Evolutionary conservation across 1,140 invertebrate species (phyloP), one percentile per base, ranked within the genome.

Genomic region (Trichogramma pretiosum): DNA sequence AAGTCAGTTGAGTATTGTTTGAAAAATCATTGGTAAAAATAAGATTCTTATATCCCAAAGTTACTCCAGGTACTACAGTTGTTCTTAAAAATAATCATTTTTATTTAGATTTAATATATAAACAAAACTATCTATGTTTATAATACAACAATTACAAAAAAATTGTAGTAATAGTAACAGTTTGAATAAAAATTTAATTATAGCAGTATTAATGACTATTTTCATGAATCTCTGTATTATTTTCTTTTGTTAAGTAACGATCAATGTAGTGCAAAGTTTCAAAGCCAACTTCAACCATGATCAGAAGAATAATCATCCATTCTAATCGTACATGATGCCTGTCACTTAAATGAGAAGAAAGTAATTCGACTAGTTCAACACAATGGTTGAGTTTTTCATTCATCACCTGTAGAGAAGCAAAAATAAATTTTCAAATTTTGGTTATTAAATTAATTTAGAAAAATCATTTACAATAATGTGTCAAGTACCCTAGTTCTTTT

Each of bases 281-380:
- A 68, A 95, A 93, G 32, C 72, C 80, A 26, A 96, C 92, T 75
- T 98, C 94, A 0, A 94, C 84, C 79, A 93, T 83, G 67, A 98
- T 98, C 16, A 98, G 78, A 36, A 86, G 74, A 46, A 98, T 98
- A 43, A 98, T 94, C 87, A 97, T 95, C 88, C 88, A 90, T 70
- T 98, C 94, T 1, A 98, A 75, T 4, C 89, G 74, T 2, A 88
- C 80, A 65, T 94, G 90, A 72, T 96, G 92, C 10, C 83, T 78
- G 68, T 97, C 92, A 52, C 84, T 92, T 10, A 96, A 74, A 75
- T 95, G 87, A 22, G 82, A 78, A 0, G 86, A 87, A 0, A 97
- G 64, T 18, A 98, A 72, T 63, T 93, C 86, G 5, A 93, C 83
- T 5, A 97, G 72, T 61, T 95, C 92, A 41, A 86, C 80, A 61